A percentile compares a stretch with the other conserved stretches of the same genome.
Evolutionary conservation across 2,113 vertebrate species (phyloP).

Genomic region (Halcyon senegalensis): DNA sequence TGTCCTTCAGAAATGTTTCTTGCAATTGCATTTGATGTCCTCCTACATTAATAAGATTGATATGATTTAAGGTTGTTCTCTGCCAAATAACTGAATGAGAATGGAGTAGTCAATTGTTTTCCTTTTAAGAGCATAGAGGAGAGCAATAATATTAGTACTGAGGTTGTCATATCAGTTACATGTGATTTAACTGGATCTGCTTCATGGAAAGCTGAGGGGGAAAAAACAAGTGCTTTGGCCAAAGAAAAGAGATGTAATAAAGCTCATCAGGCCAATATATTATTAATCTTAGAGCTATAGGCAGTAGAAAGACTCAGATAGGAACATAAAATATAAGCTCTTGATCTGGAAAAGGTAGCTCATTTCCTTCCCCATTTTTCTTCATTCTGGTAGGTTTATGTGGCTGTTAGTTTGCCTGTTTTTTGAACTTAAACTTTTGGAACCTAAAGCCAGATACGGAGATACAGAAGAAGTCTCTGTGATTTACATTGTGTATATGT

Average conservation of each 20-base stretch:
- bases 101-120: background rate
- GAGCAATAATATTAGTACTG: background rate
- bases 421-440: background rate
- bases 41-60: background rate
- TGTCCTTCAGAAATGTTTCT: background rate
- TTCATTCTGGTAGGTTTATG: background rate
- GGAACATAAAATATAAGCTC: background rate
- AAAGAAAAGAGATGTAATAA: background rate
- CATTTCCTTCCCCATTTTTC: background rate
- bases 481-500: background rate
- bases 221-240: background rate
- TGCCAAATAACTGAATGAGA: background rate
- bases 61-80: background rate
- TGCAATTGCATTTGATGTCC: conserved; percentile 14
- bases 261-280: background rate
- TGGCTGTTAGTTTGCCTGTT: background rate
- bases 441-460: background rate
- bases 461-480: background rate
- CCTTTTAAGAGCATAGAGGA: background rate
- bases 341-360: background rate
- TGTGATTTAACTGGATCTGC: background rate
- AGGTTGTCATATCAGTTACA: background rate
- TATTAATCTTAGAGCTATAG: background rate
- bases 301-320: background rate
- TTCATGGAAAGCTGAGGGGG: background rate